Evolutionary conservation across 2,888 invertebrate genomes (phyloP), one percentile per base, ranked within the genome.

Genomic region (Cheilosia grossa): DNA sequence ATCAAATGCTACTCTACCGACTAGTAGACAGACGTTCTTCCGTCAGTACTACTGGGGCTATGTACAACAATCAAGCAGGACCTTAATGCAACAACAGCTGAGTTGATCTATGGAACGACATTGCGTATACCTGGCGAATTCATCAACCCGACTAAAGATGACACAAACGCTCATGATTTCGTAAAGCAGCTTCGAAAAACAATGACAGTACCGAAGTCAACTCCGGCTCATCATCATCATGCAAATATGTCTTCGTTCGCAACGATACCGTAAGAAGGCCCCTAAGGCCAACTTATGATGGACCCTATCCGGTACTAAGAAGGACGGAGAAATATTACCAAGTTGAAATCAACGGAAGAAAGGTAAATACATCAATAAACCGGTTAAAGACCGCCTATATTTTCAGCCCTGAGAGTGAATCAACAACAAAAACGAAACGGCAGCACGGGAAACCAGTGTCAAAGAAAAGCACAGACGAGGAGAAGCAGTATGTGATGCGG

Each of bases 21-120:
- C 2, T 10, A 9, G 2, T 66, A 49, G 54, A 37, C 81, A 0
- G 86, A 87, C 6, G 59, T 75, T 4, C 86, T 91, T 5, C 90
- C 90, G 0, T 78, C 87, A 7, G 88, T 91, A 2, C 77, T 91
- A 0, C 82, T 92, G 1, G 90, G 90, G 0, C 42, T 90, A 2
- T 86, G 90, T 10, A 33, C 10, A 2, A 82, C 88, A 0, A 69
- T 74, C 10, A 89, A 89, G 47, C 88, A 88, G 21, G 88, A 90
- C 70, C 37, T 89, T 0, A 61, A 87, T 15, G 69, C 88, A 15
- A 87, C 88, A 5, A 61, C 89, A 30, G 88, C 89, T 0, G 88
- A 90, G 56, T 54, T 91, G 58, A 81, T 90, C 0, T 90, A 89
- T 66, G 89, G 90, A 0, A 79, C 81, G 44, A 63, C 77, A 1